These are phyloP conservation scores for Drosophila macrospina DNA, from an alignment of 2,888 invertebrate species.

Conservation along the genomic window DNA sequence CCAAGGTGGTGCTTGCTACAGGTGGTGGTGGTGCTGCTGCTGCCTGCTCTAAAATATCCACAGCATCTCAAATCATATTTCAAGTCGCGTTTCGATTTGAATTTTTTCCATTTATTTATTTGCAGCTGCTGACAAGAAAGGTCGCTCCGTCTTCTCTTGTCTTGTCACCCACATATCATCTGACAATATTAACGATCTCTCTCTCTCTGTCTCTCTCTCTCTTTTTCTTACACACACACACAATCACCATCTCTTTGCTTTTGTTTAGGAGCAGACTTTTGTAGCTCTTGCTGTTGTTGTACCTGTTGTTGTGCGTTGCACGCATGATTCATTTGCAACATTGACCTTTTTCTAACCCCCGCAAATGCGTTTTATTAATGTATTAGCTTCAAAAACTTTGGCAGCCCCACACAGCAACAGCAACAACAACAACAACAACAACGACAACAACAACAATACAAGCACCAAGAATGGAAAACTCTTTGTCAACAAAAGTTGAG, in stretches of 20 bases:
- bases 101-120: conserved; percentile 50
- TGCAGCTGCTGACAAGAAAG: conserved; percentile 65
- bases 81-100: conserved; percentile 33
- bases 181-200: conserved; percentile 35
- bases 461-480: no score
- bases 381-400: conserved; percentile 30
- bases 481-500: background rate
- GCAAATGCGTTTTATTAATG: conserved; percentile 38
- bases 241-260: background rate
- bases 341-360: conserved; percentile 40
- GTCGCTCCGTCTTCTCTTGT: conserved; percentile 39
- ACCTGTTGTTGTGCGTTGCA: conserved; percentile 26
- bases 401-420: conserved; percentile 9
- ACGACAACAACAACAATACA: conserved; percentile 1
- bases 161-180: conserved; percentile 63
- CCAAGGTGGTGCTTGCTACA: conserved; percentile 26
- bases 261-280: no score
- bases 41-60: conserved; percentile 65
- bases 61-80: conserved; percentile 51
- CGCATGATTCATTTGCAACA: conserved; percentile 43
- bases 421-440: no score
- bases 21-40: conserved; percentile 16
- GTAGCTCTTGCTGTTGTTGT: background rate
- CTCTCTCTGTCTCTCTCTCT: background rate
- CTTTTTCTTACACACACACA: no score